phyloP scores from a whole-genome alignment of 2,888 invertebrate species.

The Iselma pallidipennis region DNA sequence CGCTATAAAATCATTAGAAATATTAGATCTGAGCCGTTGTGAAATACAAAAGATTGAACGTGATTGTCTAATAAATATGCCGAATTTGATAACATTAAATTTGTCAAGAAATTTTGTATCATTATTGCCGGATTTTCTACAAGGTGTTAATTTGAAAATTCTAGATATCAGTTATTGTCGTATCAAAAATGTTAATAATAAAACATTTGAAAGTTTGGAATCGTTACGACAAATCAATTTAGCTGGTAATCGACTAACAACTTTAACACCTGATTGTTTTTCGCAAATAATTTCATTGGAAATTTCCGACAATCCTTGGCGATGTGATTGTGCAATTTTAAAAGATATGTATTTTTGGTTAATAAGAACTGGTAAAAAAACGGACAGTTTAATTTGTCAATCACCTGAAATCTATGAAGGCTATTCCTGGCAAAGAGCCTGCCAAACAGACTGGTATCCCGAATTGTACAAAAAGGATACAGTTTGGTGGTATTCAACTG shows the following conservation, averaged over 20 bases:
- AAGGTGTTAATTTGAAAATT: slow-evolving; percentile 63
- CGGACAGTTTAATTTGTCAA: slow-evolving; percentile 63
- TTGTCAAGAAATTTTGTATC: slow-evolving; percentile 70
- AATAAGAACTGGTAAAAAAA: slow-evolving; percentile 60
- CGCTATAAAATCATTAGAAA: slow-evolving; percentile 61
- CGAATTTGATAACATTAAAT: slow-evolving; percentile 64
- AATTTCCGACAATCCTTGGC: slow-evolving; percentile 76
- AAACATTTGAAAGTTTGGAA: slow-evolving; percentile 65
- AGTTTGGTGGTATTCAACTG: slow-evolving; percentile 64
- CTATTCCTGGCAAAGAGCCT: slow-evolving; percentile 70
- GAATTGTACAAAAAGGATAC: slow-evolving; percentile 40
- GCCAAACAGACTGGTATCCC: slow-evolving; percentile 64
- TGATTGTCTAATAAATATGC: slow-evolving; percentile 63
- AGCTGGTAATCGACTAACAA: slow-evolving; percentile 73
- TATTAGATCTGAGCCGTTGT: slow-evolving; percentile 67
- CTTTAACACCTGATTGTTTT: slow-evolving; percentile 64
- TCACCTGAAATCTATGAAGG: slow-evolving; percentile 67
- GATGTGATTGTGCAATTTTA: slow-evolving; percentile 71
- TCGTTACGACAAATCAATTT: slow-evolving; percentile 65
- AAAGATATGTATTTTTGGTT: slow-evolving; percentile 66
- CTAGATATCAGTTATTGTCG: slow-evolving; percentile 66
- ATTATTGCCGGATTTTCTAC: slow-evolving; percentile 64
- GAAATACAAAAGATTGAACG: slow-evolving; percentile 65
- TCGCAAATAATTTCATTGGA: slow-evolving; percentile 64
- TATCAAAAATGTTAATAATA: slow-evolving; percentile 64